Percentiles rank a stretch among this genome's conserved stretches.
These are phyloP conservation scores for Pygocentrus nattereri DNA, from an alignment of 2,797 vertebrate species.

Conservation along the genomic window DNA sequence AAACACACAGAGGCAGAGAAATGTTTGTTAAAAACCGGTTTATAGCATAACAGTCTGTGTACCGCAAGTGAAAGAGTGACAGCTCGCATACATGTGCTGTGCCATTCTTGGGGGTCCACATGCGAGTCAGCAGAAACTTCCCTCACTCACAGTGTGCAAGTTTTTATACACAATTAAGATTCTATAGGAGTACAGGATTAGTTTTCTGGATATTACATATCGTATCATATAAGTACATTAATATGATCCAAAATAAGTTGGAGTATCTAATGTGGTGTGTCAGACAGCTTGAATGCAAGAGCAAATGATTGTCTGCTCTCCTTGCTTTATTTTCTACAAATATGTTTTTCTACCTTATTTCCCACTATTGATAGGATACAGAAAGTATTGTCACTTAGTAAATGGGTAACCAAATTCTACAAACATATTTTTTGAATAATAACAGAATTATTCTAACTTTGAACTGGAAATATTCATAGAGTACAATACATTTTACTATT, in stretches of 20 bases:
- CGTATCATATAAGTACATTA: conserved; percentile 1
- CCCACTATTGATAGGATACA: neutral
- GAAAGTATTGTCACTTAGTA: neutral
- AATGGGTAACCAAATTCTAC: neutral
- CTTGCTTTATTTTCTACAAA: neutral
- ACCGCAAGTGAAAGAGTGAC: conserved; percentile 2
- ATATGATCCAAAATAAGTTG: neutral
- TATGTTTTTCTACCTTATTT: neutral
- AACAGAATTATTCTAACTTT: neutral
- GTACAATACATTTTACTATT: neutral
- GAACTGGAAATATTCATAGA: too few relatives aligned
- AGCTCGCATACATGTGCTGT: conserved; percentile 5
- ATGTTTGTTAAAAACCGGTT: conserved; percentile 26
- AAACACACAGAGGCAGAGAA: conserved; percentile 19
- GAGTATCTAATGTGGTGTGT: neutral
- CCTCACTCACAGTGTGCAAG: neutral
- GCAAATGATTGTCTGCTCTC: neutral
- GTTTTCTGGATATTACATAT: neutral
- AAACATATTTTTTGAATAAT: neutral
- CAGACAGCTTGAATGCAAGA: too few relatives aligned
- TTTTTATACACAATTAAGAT: neutral
- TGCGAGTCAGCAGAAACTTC: neutral
- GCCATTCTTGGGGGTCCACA: neutral
- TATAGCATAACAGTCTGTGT: conserved; percentile 33
- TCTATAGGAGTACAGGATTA: neutral